These are phyloP conservation scores for Rhizoglyphus robini DNA, from an alignment of 1,140 invertebrate species.

Conservation along the genomic window DNA sequence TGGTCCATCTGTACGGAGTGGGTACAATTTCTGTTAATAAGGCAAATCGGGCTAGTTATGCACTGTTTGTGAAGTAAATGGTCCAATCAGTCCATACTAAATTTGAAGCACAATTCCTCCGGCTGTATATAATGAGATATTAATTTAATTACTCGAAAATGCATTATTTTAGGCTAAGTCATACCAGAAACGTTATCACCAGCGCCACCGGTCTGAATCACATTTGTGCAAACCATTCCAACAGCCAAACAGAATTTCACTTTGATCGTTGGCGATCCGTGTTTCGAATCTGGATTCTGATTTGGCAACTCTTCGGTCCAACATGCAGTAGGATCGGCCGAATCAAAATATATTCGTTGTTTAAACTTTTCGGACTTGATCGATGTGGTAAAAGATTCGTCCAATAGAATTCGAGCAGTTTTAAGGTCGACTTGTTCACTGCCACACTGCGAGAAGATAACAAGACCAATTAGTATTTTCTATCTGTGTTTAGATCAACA, in stretches of 20 bases:
- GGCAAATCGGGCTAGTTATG: no score
- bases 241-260: conserved; percentile 66
- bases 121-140: background rate
- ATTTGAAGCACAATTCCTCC: conserved; percentile 16
- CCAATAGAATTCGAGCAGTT: conserved; percentile 54
- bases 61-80: no score
- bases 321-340: conserved; percentile 54
- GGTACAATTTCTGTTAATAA: no score
- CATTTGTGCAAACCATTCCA: conserved; percentile 66
- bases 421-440: conserved; percentile 51
- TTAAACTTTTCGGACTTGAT: conserved; percentile 30
- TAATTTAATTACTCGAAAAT: background rate
- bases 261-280: conserved; percentile 29
- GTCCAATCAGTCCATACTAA: no score
- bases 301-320: conserved; percentile 50
- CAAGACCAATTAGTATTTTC: background rate
- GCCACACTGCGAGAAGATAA: conserved; percentile 42
- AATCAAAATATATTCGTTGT: conserved; percentile 48
- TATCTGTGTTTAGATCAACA: background rate
- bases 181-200: conserved; percentile 68
- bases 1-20: no score
- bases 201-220: conserved; percentile 65
- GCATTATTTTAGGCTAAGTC: background rate
- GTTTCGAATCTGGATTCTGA: conserved; percentile 10
- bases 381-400: conserved; percentile 68